Conservation (phyloP, 2,888 invertebrate species). For the Leptogaster cylindrica region DNA sequence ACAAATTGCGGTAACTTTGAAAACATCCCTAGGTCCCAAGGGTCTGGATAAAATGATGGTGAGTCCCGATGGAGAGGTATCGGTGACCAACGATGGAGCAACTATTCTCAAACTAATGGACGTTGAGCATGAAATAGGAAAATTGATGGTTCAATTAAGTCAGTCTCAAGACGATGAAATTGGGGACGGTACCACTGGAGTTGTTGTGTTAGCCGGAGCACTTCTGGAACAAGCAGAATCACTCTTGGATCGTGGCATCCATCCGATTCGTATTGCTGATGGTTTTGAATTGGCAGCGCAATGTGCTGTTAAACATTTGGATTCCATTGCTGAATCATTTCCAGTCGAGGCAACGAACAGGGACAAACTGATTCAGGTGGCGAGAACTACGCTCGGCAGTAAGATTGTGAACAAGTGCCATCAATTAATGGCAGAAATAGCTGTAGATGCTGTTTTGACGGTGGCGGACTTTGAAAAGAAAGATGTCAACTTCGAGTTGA, state of each 20-base stretch:
- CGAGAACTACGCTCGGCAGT: constrained; percentile 97
- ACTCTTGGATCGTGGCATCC: constrained; percentile 94
- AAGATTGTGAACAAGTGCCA: constrained; percentile 98
- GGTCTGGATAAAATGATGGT: constrained; percentile 98
- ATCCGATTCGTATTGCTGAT: constrained; percentile 98
- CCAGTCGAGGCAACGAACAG: constrained; percentile 82
- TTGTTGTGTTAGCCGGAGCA: constrained; percentile 84
- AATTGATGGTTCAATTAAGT: constrained; percentile 95
- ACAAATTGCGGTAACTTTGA: constrained; percentile 86
- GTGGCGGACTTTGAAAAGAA: constrained; percentile 90
- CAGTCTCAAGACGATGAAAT: constrained; percentile 99
- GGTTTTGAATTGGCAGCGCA: constrained; percentile 97
- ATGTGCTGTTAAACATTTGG: constrained; percentile 83
- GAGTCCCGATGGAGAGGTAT: constrained; percentile 94
- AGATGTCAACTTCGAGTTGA: constrained; percentile 99
- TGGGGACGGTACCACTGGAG: constrained; percentile 99
- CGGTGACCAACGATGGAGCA: constrained; percentile 99
- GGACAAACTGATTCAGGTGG: constrained; percentile 90
- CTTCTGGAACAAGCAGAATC: constrained; percentile 93
- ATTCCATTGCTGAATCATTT: constrained; percentile 87
- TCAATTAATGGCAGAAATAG: constrained; percentile 97
- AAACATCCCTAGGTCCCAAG: constrained; percentile 95
- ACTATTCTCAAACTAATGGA: constrained; percentile 99
- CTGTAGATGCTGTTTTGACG: constrained; percentile 94
- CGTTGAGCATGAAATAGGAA: constrained; percentile 97